Evolutionary conservation across 2,113 vertebrate genomes (phyloP).

Genomic region (Micronisus gabar): DNA sequence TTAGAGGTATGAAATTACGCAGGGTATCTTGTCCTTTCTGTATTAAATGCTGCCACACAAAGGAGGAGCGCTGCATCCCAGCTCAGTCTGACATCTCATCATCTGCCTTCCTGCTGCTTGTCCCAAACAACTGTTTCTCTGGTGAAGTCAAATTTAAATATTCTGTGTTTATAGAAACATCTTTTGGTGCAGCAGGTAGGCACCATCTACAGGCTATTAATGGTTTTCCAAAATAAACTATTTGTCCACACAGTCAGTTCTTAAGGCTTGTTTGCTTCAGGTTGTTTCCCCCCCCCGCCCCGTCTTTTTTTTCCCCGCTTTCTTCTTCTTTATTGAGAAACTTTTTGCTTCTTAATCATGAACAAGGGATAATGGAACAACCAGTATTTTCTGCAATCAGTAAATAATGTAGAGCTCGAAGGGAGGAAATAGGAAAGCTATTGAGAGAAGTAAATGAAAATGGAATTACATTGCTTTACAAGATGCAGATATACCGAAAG

Average conservation of each 20-base stretch:
- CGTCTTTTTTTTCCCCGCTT: not conserved
- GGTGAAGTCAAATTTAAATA: not conserved
- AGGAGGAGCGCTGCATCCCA: not conserved
- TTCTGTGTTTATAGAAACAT: not conserved
- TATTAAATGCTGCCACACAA: no score
- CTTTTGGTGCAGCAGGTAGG: not conserved
- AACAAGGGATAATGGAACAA: not conserved
- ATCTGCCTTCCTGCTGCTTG: not conserved
- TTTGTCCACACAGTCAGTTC: not conserved
- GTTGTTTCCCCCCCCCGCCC: rapidly evolving
- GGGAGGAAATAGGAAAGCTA: not conserved
- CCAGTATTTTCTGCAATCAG: not conserved
- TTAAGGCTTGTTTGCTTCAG: not conserved
- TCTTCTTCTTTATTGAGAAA: not conserved
- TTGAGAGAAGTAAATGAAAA: not conserved
- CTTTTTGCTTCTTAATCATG: not conserved
- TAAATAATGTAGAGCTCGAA: not conserved
- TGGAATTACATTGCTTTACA: slow-evolving; percentile 5
- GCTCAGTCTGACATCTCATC: not conserved
- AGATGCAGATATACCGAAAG: not conserved
- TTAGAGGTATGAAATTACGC: not conserved
- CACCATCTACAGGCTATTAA: not conserved
- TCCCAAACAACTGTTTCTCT: not conserved
- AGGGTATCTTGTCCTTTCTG: not conserved
- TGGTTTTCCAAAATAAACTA: not conserved